These are phyloP conservation scores for Aurelia sp. DNA, from an alignment of 30 jellyfish, hydroid and myxozoan species.

Conservation along the genomic window DNA sequence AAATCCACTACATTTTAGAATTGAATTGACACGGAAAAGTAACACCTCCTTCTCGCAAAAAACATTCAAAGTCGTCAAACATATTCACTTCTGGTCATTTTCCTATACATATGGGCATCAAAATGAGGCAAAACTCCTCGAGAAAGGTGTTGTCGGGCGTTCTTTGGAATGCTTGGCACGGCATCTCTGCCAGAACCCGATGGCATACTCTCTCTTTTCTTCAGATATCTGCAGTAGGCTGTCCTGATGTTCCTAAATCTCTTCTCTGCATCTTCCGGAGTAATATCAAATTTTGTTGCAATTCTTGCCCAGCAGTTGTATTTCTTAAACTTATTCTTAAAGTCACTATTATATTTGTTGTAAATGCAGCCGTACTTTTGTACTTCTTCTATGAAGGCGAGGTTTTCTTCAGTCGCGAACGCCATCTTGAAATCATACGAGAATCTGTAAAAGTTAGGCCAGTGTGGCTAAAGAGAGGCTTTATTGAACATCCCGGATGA, in stretches of 20 bases:
- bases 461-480: too few relatives aligned
- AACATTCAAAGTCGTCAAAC: too few relatives aligned
- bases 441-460: neutral
- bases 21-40: too few relatives aligned
- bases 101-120: too few relatives aligned
- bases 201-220: neutral
- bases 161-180: neutral
- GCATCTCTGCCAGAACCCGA: constrained; percentile 22
- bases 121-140: too few relatives aligned
- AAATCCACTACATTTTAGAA: too few relatives aligned
- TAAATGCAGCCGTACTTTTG: constrained; percentile 39
- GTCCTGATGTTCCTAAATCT: constrained; percentile 3
- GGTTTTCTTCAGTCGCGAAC: neutral
- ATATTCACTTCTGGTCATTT: too few relatives aligned
- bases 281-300: constrained; percentile 15
- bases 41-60: too few relatives aligned
- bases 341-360: constrained; percentile 16
- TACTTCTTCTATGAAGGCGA: constrained; percentile 28
- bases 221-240: neutral
- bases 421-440: constrained; percentile 9
- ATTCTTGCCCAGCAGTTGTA: constrained; percentile 43
- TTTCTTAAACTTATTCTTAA: constrained; percentile 18
- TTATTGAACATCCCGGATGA: too few relatives aligned
- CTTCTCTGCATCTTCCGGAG: constrained; percentile 24
- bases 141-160: too few relatives aligned